Conservation (phyloP, 2,888 invertebrate genomes). For the Resseliella maxima region DNA sequence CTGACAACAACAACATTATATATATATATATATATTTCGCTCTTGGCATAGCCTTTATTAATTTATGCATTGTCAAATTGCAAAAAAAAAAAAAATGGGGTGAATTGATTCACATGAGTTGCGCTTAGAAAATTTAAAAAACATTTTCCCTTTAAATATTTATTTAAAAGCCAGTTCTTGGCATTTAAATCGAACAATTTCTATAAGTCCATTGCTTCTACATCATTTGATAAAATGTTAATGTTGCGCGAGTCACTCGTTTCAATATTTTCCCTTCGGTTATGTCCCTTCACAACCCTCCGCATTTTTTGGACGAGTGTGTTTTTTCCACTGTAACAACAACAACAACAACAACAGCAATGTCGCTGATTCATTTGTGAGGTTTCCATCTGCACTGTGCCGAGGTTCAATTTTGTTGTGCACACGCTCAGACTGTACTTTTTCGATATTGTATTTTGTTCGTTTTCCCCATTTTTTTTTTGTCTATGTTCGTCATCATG, state of each 20-base stretch:
- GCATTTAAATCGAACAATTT: not conserved
- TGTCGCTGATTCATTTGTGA: conserved; percentile 6
- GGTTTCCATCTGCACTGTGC: not conserved
- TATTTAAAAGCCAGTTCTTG: not conserved
- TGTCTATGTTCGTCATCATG: not conserved
- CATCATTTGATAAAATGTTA: not conserved
- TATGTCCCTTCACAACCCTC: not conserved
- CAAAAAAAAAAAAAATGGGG: not conserved
- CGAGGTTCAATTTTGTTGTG: not conserved
- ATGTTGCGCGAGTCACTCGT: conserved; percentile 13
- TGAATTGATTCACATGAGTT: not conserved
- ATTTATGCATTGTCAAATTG: not conserved
- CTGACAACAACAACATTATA: not conserved
- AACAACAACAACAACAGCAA: not conserved
- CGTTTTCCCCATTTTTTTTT: conserved; percentile 22
- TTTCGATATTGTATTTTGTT: too few species aligned
- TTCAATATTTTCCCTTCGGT: not conserved
- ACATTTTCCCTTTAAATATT: not conserved
- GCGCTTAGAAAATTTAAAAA: not conserved
- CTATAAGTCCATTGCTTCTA: conserved; percentile 23
- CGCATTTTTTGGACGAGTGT: not conserved
- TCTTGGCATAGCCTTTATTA: not conserved
- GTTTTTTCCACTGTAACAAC: not conserved
- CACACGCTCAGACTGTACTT: conserved; percentile 32
- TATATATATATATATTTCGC: too few species aligned